Evolutionary conservation across 2,113 vertebrate species (phyloP).

Genomic region (Tringa solitaria): DNA sequence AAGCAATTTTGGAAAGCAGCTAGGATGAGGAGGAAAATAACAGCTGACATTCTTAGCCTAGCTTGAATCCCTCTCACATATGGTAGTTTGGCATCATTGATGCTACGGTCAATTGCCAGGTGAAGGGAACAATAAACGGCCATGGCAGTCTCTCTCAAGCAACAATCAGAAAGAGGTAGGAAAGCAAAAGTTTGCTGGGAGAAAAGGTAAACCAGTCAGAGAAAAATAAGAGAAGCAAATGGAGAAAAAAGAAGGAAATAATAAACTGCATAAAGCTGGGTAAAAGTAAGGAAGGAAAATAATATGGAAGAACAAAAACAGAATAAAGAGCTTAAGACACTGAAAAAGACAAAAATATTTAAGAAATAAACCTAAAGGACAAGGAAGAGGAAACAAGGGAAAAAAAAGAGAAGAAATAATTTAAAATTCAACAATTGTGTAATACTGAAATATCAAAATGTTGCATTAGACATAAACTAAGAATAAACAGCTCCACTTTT

Average conservation of each 20-base stretch:
- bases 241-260: neutral
- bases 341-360: neutral
- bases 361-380: neutral
- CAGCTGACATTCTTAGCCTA: neutral
- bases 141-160: neutral
- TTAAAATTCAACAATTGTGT: neutral
- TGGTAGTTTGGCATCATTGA: neutral
- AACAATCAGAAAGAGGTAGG: neutral
- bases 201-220: neutral
- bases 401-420: neutral
- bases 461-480: neutral
- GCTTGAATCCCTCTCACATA: neutral
- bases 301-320: neutral
- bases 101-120: neutral
- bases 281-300: neutral
- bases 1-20: neutral
- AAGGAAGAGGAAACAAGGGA: neutral
- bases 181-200: neutral
- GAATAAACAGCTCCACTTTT: neutral
- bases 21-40: neutral
- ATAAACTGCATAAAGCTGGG: neutral
- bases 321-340: neutral
- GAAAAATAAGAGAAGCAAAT: neutral
- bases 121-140: neutral
- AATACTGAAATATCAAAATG: neutral